A percentile compares a stretch with the other conserved stretches of the same genome.
These are phyloP conservation scores for Iselma pallidipennis DNA, from an alignment of 2,888 invertebrate species.

Conservation along the genomic window DNA sequence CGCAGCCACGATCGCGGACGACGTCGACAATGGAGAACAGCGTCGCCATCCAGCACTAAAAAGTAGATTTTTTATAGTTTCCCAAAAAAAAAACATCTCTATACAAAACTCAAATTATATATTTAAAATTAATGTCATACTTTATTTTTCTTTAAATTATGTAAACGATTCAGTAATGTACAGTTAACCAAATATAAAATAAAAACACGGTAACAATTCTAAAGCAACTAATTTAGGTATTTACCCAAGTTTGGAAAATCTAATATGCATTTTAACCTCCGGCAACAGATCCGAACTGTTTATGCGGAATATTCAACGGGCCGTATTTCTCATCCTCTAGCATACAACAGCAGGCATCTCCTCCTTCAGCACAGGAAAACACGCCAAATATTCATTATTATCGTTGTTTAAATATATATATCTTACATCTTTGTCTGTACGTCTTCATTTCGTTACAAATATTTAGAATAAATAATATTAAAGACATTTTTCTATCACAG, in stretches of 20 bases:
- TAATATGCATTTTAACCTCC: slow-evolving; percentile 45
- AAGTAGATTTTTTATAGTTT: not conserved
- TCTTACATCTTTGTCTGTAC: not conserved
- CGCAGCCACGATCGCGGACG: slow-evolving; percentile 9
- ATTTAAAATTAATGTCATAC: not conserved
- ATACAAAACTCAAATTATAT: not conserved
- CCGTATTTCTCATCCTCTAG: slow-evolving; percentile 27
- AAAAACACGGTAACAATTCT: slow-evolving; percentile 38
- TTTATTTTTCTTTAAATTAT: slow-evolving; percentile 17
- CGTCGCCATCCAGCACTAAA: not conserved
- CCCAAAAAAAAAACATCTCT: not conserved
- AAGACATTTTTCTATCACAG: no score
- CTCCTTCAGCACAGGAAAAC: slow-evolving; percentile 3
- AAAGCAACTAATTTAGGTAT: slow-evolving; percentile 33
- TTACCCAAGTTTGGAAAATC: slow-evolving; percentile 42
- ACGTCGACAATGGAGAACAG: not conserved
- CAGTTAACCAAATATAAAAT: slow-evolving; percentile 32
- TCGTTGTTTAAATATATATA: slow-evolving; percentile 17
- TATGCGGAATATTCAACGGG: slow-evolving; percentile 39
- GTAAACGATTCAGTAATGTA: slow-evolving; percentile 33
- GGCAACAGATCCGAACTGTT: slow-evolving; percentile 44
- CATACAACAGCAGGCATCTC: slow-evolving; percentile 6
- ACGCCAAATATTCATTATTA: slow-evolving; percentile 15
- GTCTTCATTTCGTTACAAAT: no score
- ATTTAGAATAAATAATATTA: no score